Base-by-base conservation (phyloP, 2,797 vertebrate species). In the Potorous gilbertii region DNA sequence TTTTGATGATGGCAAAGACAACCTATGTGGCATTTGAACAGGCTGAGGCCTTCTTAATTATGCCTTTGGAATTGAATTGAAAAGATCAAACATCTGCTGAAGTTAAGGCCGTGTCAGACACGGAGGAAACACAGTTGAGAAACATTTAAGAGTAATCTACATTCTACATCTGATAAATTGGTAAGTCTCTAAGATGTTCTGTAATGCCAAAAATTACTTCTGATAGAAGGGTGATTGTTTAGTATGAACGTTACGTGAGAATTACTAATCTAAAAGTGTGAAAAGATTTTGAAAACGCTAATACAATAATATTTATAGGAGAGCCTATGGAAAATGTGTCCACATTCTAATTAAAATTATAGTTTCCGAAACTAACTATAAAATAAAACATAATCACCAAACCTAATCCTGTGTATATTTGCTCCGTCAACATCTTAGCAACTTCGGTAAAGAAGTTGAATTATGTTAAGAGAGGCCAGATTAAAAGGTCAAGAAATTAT, bases 261-360 rank as follows among this genome's bases (percentile, higher is more conserved):
- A 74, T 74, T n/a, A 40, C 16, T 74, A 74, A 5, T 18, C 16
- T 74, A 18, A 66, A 74, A 74, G 16, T 74, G 18, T 40, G 16
- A 74, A 94, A 94, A 62, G 92, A 62, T 62, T 94, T n/a, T 95
- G 93, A 97, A 94, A 90, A 50, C 93, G 57, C 95, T 50, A 62
- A 46, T 54, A 89, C 2, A 14, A 92, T 27, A 92, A 52, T 93
- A 55, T 94, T 90, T 96, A 34, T 87, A 34, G 66, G 90, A 95
- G 13, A 91, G 28, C 52, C 24, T 90, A 95, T 54, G 66, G 94
- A 56, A 97, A 95, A 50, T 24, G 57, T 5, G 18, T 31, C 57
- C n/a, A 94, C 92, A 81, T 94, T 34, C 31, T 91, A 55, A 55
- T n/a, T 34, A 52, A 93, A 96, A 96, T 92, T 91, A 95, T 34